Conservation (phyloP, 2,113 vertebrate genomes). For the Pogona vitticeps region DNA sequence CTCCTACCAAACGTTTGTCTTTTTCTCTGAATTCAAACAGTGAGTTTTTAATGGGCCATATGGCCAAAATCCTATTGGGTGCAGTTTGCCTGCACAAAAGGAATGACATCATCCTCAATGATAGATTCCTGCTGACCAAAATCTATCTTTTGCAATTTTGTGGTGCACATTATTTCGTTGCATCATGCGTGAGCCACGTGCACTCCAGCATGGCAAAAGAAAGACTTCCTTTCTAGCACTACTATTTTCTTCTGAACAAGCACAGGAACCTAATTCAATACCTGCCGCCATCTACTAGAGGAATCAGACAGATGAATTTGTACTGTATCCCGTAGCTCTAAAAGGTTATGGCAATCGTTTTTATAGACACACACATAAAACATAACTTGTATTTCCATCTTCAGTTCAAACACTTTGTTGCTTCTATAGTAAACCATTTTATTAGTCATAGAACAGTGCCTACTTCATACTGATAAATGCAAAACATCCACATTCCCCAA, state of each 20-base stretch:
- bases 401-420: background rate
- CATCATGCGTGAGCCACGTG: too few relatives aligned
- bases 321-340: constrained; percentile 19
- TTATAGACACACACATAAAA: background rate
- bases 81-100: too few relatives aligned
- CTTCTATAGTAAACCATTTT: constrained; percentile 6
- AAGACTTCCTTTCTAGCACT: background rate
- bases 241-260: background rate
- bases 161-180: too few relatives aligned
- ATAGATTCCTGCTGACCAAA: too few relatives aligned
- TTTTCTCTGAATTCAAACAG: background rate
- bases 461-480: constrained; percentile 12
- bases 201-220: background rate
- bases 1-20: too few relatives aligned
- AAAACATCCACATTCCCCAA: constrained; percentile 41
- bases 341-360: background rate
- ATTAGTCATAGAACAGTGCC: background rate
- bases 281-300: background rate
- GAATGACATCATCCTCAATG: too few relatives aligned
- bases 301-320: background rate
- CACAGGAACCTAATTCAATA: background rate
- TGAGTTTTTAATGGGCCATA: background rate
- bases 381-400: background rate
- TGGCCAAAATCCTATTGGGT: background rate
- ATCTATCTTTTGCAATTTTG: too few relatives aligned